Evolutionary conservation across 2,888 invertebrate genomes (phyloP).

Genomic region (Escarpia spicata): DNA sequence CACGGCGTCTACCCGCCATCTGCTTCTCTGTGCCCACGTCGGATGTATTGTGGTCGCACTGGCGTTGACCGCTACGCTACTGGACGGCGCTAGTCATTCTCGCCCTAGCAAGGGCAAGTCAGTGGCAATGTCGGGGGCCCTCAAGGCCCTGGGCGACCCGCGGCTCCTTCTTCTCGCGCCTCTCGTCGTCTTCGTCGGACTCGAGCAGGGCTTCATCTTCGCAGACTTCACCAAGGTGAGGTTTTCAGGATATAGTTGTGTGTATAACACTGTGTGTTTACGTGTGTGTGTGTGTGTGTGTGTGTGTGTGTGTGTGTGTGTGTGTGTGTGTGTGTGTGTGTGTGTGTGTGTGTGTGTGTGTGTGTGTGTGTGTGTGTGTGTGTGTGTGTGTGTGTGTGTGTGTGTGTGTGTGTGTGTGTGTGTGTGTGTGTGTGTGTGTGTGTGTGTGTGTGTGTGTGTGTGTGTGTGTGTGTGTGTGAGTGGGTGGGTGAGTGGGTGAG

Average conservation of each 20-base stretch:
- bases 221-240: slow-evolving; percentile 63
- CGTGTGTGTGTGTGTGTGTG: too few species aligned
- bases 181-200: slow-evolving; percentile 57
- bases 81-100: slow-evolving; percentile 52
- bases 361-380: too few species aligned
- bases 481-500: not conserved
- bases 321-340: too few species aligned
- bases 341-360: too few species aligned
- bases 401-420: too few species aligned
- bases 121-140: slow-evolving; percentile 39
- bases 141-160: slow-evolving; percentile 50
- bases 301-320: too few species aligned
- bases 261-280: too few species aligned
- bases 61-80: slow-evolving; percentile 50
- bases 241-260: not conserved
- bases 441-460: not conserved
- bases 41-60: slow-evolving; percentile 57
- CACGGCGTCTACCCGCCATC: slow-evolving; percentile 48
- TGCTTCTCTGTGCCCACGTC: slow-evolving; percentile 56
- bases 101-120: slow-evolving; percentile 29
- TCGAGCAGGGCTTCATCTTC: slow-evolving; percentile 62
- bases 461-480: not conserved
- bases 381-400: too few species aligned
- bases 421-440: not conserved
- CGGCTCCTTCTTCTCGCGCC: slow-evolving; percentile 57